Conservation (phyloP, 2,113 vertebrate species). For the Eulemur macaco region DNA sequence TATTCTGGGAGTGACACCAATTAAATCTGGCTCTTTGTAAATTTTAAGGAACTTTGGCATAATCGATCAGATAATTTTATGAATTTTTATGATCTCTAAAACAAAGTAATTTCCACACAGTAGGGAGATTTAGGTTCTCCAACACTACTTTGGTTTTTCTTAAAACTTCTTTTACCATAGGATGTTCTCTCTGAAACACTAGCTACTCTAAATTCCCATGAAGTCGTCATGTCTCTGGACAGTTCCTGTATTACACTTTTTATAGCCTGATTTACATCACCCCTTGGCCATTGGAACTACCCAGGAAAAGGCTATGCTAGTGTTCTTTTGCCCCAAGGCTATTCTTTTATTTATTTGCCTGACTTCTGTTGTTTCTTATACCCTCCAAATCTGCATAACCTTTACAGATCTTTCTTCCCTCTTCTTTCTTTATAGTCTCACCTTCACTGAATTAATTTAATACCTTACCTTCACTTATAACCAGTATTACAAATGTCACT, state of each 20-base stretch:
- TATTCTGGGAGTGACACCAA: neutral
- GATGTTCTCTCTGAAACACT: neutral
- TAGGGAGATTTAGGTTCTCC: neutral
- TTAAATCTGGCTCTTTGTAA: neutral
- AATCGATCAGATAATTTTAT: neutral
- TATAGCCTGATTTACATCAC: no score
- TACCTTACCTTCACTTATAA: neutral
- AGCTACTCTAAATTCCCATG: neutral
- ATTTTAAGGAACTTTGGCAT: conserved; percentile 34
- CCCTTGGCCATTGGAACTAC: no score
- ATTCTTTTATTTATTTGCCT: neutral
- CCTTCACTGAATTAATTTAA: neutral
- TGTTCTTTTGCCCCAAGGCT: neutral
- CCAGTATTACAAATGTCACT: neutral
- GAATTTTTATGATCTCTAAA: neutral
- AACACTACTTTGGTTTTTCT: neutral
- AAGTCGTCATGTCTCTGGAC: neutral
- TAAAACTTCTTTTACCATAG: neutral
- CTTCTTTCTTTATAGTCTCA: neutral
- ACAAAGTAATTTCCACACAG: neutral
- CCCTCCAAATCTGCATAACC: neutral
- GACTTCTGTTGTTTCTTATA: neutral
- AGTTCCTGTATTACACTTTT: neutral
- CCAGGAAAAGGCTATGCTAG: neutral
- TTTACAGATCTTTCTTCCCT: neutral